Conservation (phyloP, 2,888 invertebrate genomes). For the Phyto melanocephala region DNA sequence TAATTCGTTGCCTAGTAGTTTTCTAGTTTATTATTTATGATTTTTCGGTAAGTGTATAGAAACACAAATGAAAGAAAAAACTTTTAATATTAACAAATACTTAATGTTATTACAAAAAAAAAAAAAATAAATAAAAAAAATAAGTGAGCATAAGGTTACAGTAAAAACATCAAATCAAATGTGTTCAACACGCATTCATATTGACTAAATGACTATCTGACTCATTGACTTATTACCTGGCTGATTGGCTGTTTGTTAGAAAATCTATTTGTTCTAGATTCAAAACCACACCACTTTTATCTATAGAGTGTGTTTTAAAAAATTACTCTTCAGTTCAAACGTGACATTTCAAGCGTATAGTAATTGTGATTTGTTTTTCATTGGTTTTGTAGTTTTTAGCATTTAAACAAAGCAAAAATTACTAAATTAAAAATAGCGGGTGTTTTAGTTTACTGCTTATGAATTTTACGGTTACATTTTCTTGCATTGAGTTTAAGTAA, state of each 20-base stretch:
- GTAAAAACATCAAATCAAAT: slow-evolving; percentile 13
- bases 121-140: too few species aligned
- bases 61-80: background rate
- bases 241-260: background rate
- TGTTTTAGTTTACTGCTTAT: too few species aligned
- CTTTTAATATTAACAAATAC: slow-evolving; percentile 57
- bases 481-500: background rate
- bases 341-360: slow-evolving; percentile 18
- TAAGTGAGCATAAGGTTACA: slow-evolving; percentile 38
- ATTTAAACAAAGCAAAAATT: too few species aligned
- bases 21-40: slow-evolving; percentile 2
- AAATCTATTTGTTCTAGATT: background rate
- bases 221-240: background rate
- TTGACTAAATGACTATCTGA: slow-evolving; percentile 18
- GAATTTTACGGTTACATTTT: too few species aligned
- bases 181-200: slow-evolving; percentile 51
- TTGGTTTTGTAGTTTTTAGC: background rate
- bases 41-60: background rate
- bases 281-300: background rate
- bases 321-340: slow-evolving; percentile 33
- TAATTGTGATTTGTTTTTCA: background rate
- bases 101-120: slow-evolving; percentile 34
- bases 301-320: background rate
- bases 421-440: too few species aligned
- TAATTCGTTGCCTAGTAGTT: background rate